Evolutionary conservation across 2,113 vertebrate species (phyloP), one percentile per base, ranked within the genome.

Genomic region (Pomatorhinus ruficollis): DNA sequence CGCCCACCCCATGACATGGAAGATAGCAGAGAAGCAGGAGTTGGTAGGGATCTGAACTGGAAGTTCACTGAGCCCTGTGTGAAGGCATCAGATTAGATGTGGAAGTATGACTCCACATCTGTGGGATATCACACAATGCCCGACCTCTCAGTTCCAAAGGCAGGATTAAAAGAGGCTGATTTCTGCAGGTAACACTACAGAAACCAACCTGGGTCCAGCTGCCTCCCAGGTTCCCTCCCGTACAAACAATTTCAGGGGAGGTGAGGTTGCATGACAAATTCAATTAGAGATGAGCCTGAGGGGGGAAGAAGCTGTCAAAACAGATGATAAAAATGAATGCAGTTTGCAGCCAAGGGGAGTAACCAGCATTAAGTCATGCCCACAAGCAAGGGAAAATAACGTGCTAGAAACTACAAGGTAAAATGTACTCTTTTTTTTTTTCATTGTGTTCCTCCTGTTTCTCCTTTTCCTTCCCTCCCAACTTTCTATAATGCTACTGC

Each of bases 341-440:
- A 84, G 65, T 93, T 75, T 89, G 86, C 93, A 90, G 87, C 89
- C 71, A 91, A 94, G 86, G 63, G 75, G 81, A 94, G 91, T 89
- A 95, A 93, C 72, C 57, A 90, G 64, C 68, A 90, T 95, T 94
- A 95, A 97, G 91, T 95, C 70, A 72, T 97, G 95, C 95, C 95
- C 91, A 95, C 77, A 89, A 95, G 93, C 91, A 91, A 92, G 69
- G 90, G 72, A 92, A 97, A 95, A 89, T 65, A 95, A 91, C 2
- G 1, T 79, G 59, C 54, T 84, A 90, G 78, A 66, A 91, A 61
- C 74, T 76, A 91, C 12, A 0, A 96, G 90, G 94, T 94, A 92
- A 85, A 94, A 35, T 31, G 47, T 35, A 66, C 79, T 85, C 25
- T 6, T 89, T 92, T 94, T 37, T 72, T 95, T 87, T 83, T 81